These are phyloP conservation scores for Nothocercus nigrocapillus DNA, from an alignment of 2,113 vertebrate genomes.

Conservation along the genomic window DNA sequence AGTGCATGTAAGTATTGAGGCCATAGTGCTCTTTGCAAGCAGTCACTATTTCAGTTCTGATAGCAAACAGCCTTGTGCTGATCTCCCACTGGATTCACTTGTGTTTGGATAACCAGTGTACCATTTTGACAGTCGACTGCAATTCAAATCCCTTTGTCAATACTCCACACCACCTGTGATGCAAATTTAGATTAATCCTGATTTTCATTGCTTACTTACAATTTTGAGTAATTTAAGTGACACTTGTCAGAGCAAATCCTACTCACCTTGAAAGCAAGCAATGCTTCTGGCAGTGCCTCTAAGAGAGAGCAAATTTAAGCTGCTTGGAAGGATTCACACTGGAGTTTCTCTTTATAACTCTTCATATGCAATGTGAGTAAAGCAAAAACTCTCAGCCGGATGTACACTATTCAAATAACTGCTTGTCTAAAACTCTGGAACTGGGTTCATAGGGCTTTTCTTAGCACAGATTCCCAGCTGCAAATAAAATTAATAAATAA, in stretches of 20 bases:
- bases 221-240: neutral
- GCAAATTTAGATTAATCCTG: slow-evolving; percentile 35
- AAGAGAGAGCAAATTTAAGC: neutral
- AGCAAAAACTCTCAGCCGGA: neutral
- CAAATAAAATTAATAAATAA: neutral
- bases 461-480: rapidly evolving
- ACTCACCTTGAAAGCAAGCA: neutral
- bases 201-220: neutral
- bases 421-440: rapidly evolving
- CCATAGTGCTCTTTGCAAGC: neutral
- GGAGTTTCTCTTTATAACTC: neutral
- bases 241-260: slow-evolving; percentile 8
- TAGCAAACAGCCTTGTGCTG: neutral
- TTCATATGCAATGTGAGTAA: neutral
- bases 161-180: neutral
- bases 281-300: neutral
- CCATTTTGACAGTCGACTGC: neutral
- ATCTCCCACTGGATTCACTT: neutral
- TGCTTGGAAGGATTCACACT: neutral
- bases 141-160: slow-evolving; percentile 48
- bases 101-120: neutral
- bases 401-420: neutral
- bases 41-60: neutral
- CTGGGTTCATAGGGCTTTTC: neutral
- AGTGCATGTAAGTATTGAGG: neutral